These are phyloP conservation scores for Rousettus madagascariensis DNA, from an alignment of 2,797 vertebrate genomes.

Conservation along the genomic window DNA sequence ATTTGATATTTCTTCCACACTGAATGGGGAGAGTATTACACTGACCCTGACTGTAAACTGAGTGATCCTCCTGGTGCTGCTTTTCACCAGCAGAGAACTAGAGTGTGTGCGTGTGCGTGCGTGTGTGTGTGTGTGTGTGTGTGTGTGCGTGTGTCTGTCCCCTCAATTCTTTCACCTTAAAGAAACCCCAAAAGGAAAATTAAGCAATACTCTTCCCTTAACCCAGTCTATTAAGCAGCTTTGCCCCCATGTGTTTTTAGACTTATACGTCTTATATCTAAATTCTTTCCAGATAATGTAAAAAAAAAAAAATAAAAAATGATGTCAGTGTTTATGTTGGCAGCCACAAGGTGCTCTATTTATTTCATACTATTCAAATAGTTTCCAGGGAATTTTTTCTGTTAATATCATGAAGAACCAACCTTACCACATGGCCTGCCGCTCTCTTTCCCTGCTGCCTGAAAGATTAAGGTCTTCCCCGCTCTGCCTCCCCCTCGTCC, in stretches of 20 bases:
- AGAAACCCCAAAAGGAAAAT: slow-evolving; percentile 71
- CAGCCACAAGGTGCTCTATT: slow-evolving; percentile 83
- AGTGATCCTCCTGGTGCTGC: not conserved
- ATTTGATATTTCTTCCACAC: slow-evolving; percentile 69
- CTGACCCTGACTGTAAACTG: slow-evolving; percentile 54
- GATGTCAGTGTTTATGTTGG: slow-evolving; percentile 88
- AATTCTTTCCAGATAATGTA: slow-evolving; percentile 88
- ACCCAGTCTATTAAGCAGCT: slow-evolving; percentile 79
- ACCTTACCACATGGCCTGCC: slow-evolving; percentile 32
- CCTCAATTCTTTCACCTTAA: slow-evolving; percentile 67
- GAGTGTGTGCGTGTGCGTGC: not conserved
- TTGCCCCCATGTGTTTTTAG: slow-evolving; percentile 82
- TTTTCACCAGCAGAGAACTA: slow-evolving; percentile 23
- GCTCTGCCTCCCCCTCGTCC: too few relatives aligned
- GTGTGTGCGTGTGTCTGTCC: not conserved
- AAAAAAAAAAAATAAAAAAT: slow-evolving; percentile 85
- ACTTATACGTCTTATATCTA: slow-evolving; percentile 84
- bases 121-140: not conserved
- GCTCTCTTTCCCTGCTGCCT: slow-evolving; percentile 27
- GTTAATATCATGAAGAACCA: slow-evolving; percentile 71
- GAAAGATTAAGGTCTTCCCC: slow-evolving; percentile 55
- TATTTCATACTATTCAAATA: slow-evolving; percentile 85
- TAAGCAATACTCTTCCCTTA: slow-evolving; percentile 77
- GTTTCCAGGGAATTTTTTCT: slow-evolving; percentile 83
- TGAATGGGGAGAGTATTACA: slow-evolving; percentile 37